Percentiles rank a stretch among this genome's conserved stretches.
phyloP scores from a whole-genome alignment of 1,140 invertebrate species.

The Scaptomyza montana region DNA sequence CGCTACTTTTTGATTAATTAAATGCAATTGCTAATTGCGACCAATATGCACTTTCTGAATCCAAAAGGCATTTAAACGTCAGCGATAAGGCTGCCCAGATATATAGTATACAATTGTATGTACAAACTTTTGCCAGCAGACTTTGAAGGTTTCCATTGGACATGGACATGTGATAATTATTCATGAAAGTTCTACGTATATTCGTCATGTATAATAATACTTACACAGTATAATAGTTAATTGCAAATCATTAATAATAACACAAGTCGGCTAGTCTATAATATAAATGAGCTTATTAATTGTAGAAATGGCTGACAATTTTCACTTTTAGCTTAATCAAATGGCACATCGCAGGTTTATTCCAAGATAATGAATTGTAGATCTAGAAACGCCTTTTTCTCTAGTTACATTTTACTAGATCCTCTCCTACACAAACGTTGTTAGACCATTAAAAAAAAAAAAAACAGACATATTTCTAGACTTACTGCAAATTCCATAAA shows the following conservation, averaged over 20 bases:
- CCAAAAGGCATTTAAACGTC: slow-evolving; percentile 11
- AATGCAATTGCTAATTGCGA: slow-evolving; percentile 50
- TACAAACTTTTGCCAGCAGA: background rate
- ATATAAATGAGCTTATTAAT: slow-evolving; percentile 5
- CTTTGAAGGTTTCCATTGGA: slow-evolving; percentile 23
- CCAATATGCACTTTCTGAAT: background rate
- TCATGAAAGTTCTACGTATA: background rate
- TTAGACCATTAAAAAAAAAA: slow-evolving; percentile 17
- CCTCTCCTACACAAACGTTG: background rate
- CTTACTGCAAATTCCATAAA: slow-evolving; percentile 48
- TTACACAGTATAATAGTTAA: background rate
- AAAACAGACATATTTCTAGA: slow-evolving; percentile 1
- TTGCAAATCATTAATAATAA: slow-evolving; percentile 7
- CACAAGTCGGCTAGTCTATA: slow-evolving; percentile 2
- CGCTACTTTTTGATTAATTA: slow-evolving; percentile 45
- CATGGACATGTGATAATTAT: background rate
- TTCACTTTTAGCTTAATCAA: background rate
- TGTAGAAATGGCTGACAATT: slow-evolving; percentile 7
- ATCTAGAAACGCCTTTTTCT: background rate
- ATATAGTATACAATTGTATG: background rate
- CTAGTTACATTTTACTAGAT: background rate
- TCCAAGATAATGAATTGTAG: no score
- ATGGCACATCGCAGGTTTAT: no score
- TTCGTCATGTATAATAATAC: no score
- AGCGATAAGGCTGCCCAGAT: slow-evolving; percentile 19